A percentile compares a stretch with the other conserved stretches of the same genome.
These are phyloP conservation scores for Picus viridis DNA, from an alignment of 2,797 vertebrate species.

Conservation along the genomic window DNA sequence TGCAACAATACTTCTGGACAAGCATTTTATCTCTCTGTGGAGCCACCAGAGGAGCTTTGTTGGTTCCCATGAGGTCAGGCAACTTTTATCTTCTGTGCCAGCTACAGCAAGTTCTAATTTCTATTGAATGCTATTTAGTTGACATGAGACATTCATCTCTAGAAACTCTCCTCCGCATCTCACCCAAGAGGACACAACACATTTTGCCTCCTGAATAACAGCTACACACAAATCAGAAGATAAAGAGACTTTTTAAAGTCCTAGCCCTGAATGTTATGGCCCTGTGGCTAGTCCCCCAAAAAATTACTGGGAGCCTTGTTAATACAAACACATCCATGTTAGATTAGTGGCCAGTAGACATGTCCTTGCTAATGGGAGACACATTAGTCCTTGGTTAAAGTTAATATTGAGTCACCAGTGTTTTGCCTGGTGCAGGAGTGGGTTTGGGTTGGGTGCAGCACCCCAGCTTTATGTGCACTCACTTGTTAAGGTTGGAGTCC, in stretches of 20 bases:
- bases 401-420: fast-evolving
- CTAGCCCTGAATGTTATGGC: background rate
- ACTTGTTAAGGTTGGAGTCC: background rate
- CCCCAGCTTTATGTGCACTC: background rate
- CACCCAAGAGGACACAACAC: no score
- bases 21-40: background rate
- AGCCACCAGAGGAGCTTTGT: background rate
- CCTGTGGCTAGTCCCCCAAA: background rate
- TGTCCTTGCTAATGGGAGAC: background rate
- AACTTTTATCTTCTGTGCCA: background rate
- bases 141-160: background rate
- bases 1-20: background rate
- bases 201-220: background rate
- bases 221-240: background rate
- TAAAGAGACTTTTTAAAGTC: background rate
- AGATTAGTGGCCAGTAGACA: background rate
- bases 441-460: background rate
- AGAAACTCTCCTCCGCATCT: background rate
- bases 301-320: background rate
- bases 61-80: background rate
- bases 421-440: background rate
- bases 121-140: background rate
- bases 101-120: background rate
- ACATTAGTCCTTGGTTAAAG: background rate
- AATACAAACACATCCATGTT: background rate